Conservation (phyloP, 2,888 invertebrate species). For the Bombyx huttoni region DNA sequence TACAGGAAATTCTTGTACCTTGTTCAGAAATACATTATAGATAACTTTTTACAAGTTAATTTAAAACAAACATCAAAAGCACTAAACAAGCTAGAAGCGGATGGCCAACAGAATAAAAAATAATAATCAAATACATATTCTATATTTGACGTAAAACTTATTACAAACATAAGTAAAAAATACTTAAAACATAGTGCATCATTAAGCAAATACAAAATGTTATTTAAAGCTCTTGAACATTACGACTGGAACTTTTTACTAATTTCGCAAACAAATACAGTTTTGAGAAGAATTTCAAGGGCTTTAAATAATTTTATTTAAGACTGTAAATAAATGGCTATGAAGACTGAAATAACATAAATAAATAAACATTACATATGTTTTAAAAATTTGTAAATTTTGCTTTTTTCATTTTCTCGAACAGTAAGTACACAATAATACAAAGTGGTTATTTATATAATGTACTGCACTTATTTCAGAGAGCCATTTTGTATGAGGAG, state of each 20-base stretch:
- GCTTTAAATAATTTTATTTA: not conserved
- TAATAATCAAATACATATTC: constrained; percentile 48
- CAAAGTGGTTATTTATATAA: not conserved
- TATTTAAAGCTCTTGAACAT: constrained; percentile 15
- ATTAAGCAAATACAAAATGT: constrained; percentile 29
- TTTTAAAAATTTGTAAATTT: no score
- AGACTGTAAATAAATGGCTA: constrained; percentile 9
- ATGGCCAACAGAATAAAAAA: constrained; percentile 36
- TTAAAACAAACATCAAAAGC: constrained; percentile 18
- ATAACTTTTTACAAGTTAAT: not conserved
- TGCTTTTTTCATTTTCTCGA: no score
- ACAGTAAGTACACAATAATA: no score
- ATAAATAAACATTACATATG: not conserved
- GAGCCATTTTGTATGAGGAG: constrained; percentile 29
- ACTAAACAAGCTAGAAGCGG: constrained; percentile 56
- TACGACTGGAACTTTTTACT: not conserved
- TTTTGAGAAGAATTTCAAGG: not conserved
- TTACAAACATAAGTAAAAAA: constrained; percentile 54
- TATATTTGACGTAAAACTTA: constrained; percentile 61
- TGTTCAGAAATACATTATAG: not conserved
- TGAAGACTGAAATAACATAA: constrained; percentile 6
- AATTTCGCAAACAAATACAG: not conserved
- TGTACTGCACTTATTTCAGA: constrained; percentile 18
- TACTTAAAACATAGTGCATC: constrained; percentile 46
- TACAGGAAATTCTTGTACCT: not conserved